Conservation (phyloP, 1,140 invertebrate genomes). For the Limonius californicus region DNA sequence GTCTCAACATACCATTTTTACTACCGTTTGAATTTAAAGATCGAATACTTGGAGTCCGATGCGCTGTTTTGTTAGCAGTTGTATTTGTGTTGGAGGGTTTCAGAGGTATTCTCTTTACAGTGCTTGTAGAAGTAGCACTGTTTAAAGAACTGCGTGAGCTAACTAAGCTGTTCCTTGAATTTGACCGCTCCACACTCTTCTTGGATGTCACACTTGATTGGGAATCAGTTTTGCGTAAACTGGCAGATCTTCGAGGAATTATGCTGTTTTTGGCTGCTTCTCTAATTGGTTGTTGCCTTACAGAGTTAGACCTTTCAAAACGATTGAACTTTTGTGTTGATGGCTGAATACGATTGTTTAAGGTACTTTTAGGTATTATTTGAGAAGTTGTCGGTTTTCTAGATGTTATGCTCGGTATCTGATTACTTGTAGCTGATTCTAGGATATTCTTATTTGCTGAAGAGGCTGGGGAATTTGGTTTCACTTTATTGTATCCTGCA, state of each 20-base stretch:
- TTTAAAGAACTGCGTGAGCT: constrained; percentile 79
- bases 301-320: constrained; percentile 14
- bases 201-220: constrained; percentile 25
- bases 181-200: constrained; percentile 32
- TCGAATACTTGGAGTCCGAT: constrained; percentile 35
- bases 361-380: not conserved
- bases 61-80: constrained; percentile 37
- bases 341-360: not conserved
- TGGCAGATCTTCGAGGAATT: constrained; percentile 43
- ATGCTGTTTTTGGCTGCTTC: constrained; percentile 26
- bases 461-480: not conserved
- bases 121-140: constrained; percentile 74
- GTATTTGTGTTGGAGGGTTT: constrained; percentile 32
- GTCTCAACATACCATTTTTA: constrained; percentile 21
- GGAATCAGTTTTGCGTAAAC: constrained; percentile 44
- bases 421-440: not conserved
- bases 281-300: constrained; percentile 21
- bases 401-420: not conserved
- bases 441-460: not conserved
- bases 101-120: constrained; percentile 62
- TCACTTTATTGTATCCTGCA: not conserved
- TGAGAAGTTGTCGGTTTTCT: not conserved
- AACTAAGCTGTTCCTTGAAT: constrained; percentile 63
- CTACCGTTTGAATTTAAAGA: constrained; percentile 21
- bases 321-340: not conserved